phyloP scores from a whole-genome alignment of 1,140 invertebrate species.

The Cepaea nemoralis region DNA sequence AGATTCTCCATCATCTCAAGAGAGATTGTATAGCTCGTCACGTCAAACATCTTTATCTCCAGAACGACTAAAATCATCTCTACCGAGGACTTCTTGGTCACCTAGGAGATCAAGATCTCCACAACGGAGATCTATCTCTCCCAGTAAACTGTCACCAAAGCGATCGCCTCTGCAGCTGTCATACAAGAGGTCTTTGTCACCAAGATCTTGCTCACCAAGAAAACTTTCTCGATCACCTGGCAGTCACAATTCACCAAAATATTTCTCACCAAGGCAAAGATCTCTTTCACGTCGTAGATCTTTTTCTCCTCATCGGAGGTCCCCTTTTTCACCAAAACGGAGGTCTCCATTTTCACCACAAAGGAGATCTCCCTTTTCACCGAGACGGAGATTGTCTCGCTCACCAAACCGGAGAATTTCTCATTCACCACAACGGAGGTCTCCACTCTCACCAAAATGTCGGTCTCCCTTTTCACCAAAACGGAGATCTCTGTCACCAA shows the following conservation, averaged over 20 bases:
- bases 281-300: too few relatives aligned
- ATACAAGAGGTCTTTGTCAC: not conserved
- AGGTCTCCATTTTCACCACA: not conserved
- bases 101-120: constrained; percentile 2
- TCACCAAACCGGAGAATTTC: too few relatives aligned
- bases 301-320: not conserved
- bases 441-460: not conserved
- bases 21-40: not conserved
- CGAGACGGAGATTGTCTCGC: not conserved
- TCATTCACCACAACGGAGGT: not conserved
- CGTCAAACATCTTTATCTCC: constrained; percentile 14
- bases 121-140: not conserved
- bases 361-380: too few relatives aligned
- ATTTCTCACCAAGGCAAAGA: not conserved
- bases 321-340: constrained; percentile 17
- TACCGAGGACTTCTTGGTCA: not conserved
- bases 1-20: not conserved
- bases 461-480: not conserved
- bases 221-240: too few relatives aligned
- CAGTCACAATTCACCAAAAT: too few relatives aligned
- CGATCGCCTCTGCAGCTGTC: not conserved
- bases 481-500: not conserved
- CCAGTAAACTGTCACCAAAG: not conserved
- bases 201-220: not conserved
- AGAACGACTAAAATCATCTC: not conserved